Evolutionary conservation across 2,113 vertebrate genomes (phyloP), one percentile per base, ranked within the genome.

Genomic region (Tetrao urogallus): DNA sequence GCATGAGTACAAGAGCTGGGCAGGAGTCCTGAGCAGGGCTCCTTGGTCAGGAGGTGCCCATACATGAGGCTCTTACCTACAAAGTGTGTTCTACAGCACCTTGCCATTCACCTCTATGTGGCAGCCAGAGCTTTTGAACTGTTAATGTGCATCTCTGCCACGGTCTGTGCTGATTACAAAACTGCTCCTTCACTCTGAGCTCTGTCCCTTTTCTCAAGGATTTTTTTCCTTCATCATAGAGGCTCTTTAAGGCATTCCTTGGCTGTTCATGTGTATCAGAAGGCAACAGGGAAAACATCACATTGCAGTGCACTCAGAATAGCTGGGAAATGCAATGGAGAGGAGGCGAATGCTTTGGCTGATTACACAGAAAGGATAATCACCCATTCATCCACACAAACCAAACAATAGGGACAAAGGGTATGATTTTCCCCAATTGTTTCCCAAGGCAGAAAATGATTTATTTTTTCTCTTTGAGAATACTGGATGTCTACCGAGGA

Each of bases 311-410:
- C 69, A 24, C 58, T 34, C 34, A 42, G 66, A 16, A 4, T 20
- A 30, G 50, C 66, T 84, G 73, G 57, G 48, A 79, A 61, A 40
- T 52, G 58, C 78, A 21, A 6, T 47, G 34, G 73, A 74, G 56
- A 48, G 43, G 30, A 72, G 40, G 28, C 19, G 15, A 71, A 52
- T 25, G 22, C 54, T 79, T 63, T 60, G 47, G 42, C 73, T 92
- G 87, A 57, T 91, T 93, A 81, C 48, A 24, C 69, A 82, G 74
- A 57, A 83, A 36, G 87, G 74, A 43, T 57, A 82, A 91, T 85
- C 65, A 81, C 7, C 34, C 72, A 22, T 83, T 88, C 50, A 77
- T 66, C 36, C 73, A 12, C 56, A 34, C 6, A 16, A 40, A 28
- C 56, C 63, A 50, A 81, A 84, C 69, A 91, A 52, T 22, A 69